Evolutionary conservation across 1,140 invertebrate genomes (phyloP), one percentile per base, ranked within the genome.

Genomic region (Drosophila funebris): DNA sequence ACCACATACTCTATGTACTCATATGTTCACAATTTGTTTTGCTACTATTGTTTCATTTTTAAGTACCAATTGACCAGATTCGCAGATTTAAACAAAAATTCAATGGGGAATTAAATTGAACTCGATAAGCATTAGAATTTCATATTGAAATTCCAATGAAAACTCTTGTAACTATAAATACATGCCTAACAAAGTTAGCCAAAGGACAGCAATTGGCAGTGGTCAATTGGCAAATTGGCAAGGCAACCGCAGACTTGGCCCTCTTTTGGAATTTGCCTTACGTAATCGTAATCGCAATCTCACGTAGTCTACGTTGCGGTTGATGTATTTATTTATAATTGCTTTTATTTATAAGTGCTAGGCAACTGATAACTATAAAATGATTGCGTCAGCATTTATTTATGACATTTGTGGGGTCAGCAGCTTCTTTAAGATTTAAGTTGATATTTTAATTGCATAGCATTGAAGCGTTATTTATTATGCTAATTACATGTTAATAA

Each of bases 311-410:
- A n/a, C n/a, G 39, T 58, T 53, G 29, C 36, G 16, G 50, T 53
- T 53, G 16, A 13, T 44, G 29, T 52, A 52, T 53, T 57, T 68
- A 79, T 74, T 79, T 78, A 78, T 79, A 79, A 79, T 79, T 79
- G 66, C 76, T 74, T 79, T 79, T 79, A 78, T 78, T 74, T 78
- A 61, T 68, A 73, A 56, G 8, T 20, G 50, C 50, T 36, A 22
- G 31, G 50, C 50, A 53, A 53, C 50, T 33, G 50, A 11, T 27
- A 53, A 53, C 14, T 33, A 14, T 29, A 46, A 46, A 22, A 24
- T 6, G 18, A 46, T 50, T 27, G 29, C 50, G 31, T 33, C 14
- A 33, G 11, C 29, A n/a, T 53, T 53, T 31, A 31, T 31, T 31
- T 31, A 31, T 31, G 29, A 31, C 29, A 8, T 31, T 7, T n/a